Conservation (phyloP, 2,888 invertebrate species). For the Catocala sponsa region DNA sequence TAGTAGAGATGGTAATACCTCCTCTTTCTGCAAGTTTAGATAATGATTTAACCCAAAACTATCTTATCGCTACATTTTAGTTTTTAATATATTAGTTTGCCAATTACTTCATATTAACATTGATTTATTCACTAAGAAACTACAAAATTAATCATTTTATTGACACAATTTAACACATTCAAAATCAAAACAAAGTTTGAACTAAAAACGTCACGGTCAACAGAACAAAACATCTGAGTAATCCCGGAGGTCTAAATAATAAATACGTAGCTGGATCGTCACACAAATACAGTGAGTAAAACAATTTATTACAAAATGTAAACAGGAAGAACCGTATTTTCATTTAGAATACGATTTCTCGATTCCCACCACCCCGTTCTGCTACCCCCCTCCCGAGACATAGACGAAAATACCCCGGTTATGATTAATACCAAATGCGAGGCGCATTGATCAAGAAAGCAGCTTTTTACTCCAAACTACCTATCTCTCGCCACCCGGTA, state of each 20-base stretch:
- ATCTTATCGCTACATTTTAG: too few relatives aligned
- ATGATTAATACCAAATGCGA: conserved; percentile 88
- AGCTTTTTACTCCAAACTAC: conserved; percentile 88
- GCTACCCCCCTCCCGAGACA: conserved; percentile 62
- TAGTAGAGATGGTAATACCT: too few relatives aligned
- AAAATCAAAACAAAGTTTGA: conserved; percentile 15
- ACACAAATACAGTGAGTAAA: conserved; percentile 81
- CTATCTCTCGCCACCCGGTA: conserved; percentile 74
- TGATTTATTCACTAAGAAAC: too few relatives aligned
- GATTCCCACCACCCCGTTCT: conserved; percentile 62
- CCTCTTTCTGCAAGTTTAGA: too few relatives aligned
- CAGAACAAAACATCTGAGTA: conserved; percentile 44
- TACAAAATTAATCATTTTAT: too few relatives aligned
- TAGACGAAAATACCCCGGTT: conserved; percentile 88
- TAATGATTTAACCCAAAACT: too few relatives aligned
- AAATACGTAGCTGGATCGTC: conserved; percentile 60
- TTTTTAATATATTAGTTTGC: too few relatives aligned
- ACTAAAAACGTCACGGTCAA: conserved; percentile 42
- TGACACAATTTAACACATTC: too few relatives aligned
- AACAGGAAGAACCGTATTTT: conserved; percentile 88
- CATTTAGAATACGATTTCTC: conserved; percentile 87
- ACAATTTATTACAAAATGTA: conserved; percentile 88
- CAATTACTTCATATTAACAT: too few relatives aligned
- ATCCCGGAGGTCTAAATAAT: conserved; percentile 64
- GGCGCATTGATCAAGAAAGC: conserved; percentile 88